phyloP scores from a whole-genome alignment of 2,888 invertebrate species.

The Leptopilina drosophilae region DNA sequence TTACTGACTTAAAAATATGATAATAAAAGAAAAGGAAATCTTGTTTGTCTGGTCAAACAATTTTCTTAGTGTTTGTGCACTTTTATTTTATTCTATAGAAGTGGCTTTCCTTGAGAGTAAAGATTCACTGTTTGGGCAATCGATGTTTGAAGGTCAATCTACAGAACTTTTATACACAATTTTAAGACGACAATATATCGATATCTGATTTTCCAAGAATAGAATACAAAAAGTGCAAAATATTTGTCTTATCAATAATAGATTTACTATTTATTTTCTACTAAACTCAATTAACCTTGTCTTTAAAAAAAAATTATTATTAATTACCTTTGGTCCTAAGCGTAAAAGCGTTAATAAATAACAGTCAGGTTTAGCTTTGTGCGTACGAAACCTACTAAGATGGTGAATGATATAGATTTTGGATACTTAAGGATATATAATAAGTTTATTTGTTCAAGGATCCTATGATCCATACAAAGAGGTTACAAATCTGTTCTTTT shows the following conservation, averaged over 20 bases:
- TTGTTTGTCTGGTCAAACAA: not conserved
- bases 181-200: constrained; percentile 3
- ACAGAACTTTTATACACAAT: constrained; percentile 7
- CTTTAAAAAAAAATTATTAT: too few species aligned
- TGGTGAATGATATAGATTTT: too few species aligned
- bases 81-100: constrained; percentile 2
- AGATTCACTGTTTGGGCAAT: constrained; percentile 17
- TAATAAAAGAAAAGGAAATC: not conserved
- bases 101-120: constrained; percentile 25
- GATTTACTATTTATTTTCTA: too few species aligned
- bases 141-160: constrained; percentile 3
- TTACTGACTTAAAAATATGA: not conserved
- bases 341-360: too few species aligned
- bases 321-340: too few species aligned
- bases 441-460: not conserved
- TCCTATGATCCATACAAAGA: not conserved
- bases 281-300: too few species aligned
- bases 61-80: constrained; percentile 6
- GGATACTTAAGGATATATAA: too few species aligned
- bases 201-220: not conserved
- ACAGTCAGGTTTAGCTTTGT: too few species aligned
- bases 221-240: not conserved
- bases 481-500: constrained; percentile 3
- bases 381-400: too few species aligned
- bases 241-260: not conserved